Conservation (phyloP, 2,113 vertebrate species). For the Acanthisitta chloris region DNA sequence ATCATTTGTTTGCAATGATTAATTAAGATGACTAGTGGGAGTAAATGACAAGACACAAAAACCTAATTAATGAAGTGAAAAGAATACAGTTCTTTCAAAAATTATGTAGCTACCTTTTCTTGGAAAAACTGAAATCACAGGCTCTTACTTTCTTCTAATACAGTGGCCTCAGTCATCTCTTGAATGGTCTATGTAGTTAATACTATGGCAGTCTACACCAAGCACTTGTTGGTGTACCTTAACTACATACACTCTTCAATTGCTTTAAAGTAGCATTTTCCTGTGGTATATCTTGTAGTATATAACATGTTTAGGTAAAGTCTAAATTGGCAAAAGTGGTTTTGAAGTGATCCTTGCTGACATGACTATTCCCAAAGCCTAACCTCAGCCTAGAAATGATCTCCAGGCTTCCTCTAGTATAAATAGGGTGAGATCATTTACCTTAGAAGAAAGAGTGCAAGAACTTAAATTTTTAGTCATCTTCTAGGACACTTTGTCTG, state of each 20-base stretch:
- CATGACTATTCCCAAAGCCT: background rate
- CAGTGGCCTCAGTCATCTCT: background rate
- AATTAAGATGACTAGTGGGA: slow-evolving; percentile 25
- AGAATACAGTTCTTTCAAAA: background rate
- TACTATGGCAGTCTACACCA: background rate
- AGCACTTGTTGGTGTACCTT: background rate
- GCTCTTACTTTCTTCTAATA: background rate
- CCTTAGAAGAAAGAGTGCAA: background rate
- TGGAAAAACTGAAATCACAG: background rate
- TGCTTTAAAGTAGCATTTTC: background rate
- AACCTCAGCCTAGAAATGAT: background rate
- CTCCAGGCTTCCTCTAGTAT: background rate
- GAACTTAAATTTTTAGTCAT: background rate
- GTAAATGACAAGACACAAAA: background rate
- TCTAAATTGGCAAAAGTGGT: background rate
- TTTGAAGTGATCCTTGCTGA: background rate
- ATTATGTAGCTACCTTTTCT: background rate
- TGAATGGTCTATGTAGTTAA: background rate
- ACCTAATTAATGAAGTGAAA: background rate
- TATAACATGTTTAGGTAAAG: background rate
- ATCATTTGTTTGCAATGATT: slow-evolving; percentile 14
- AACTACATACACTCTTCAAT: background rate
- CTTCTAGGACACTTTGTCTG: background rate
- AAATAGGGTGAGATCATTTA: background rate
- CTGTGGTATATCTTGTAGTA: background rate